phyloP scores from a whole-genome alignment of 2,113 vertebrate genomes.

The Murina feae region DNA sequence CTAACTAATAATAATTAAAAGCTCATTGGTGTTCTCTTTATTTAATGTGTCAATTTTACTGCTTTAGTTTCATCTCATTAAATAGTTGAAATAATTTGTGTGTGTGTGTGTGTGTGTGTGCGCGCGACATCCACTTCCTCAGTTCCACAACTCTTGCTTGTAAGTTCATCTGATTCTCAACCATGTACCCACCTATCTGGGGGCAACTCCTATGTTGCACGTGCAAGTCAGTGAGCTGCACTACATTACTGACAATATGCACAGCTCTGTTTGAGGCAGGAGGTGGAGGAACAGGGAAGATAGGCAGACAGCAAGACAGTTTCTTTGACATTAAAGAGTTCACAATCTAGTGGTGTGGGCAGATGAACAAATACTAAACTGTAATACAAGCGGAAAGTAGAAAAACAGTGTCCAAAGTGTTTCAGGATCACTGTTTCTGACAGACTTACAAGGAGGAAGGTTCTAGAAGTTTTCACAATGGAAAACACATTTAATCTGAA shows the following conservation, averaged over 20 bases:
- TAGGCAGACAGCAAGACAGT: not conserved
- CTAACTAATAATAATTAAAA: not conserved
- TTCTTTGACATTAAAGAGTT: not conserved
- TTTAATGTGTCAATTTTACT: not conserved
- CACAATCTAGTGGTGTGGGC: not conserved
- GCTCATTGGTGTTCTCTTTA: not conserved
- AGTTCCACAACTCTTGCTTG: not conserved
- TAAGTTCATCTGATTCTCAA: not conserved
- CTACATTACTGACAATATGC: not conserved
- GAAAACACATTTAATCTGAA: not conserved
- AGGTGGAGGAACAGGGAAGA: not conserved
- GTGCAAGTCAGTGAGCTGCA: not conserved
- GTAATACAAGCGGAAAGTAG: not conserved
- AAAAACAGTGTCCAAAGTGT: not conserved
- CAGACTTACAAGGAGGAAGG: not conserved
- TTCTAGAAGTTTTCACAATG: not conserved
- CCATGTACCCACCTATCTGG: not conserved
- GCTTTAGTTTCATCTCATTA: slow-evolving; percentile 1
- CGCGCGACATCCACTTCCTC: not conserved
- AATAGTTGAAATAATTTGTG: not conserved
- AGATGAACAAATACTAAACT: not conserved
- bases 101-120: not conserved
- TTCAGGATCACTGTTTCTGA: not conserved
- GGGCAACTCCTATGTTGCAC: not conserved
- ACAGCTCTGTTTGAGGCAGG: not conserved